These are phyloP conservation scores for Microcebus tavaratra DNA, from an alignment of 2,113 vertebrate species.

Conservation along the genomic window DNA sequence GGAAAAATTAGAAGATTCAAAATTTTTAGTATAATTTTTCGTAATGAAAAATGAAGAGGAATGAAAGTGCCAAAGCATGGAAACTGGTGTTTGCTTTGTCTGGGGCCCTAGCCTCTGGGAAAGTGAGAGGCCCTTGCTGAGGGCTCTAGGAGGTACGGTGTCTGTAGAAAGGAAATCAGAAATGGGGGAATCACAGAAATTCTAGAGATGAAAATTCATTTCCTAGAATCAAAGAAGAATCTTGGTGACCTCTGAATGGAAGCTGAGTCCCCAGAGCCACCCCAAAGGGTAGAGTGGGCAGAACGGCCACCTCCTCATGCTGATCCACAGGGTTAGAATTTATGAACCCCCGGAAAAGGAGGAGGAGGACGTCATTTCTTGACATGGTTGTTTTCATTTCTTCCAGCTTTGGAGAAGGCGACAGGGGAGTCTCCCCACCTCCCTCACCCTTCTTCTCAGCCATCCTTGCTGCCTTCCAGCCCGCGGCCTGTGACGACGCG, in stretches of 20 bases:
- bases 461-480: constrained; percentile 97
- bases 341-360: fast-evolving
- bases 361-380: background rate
- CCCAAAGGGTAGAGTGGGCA: background rate
- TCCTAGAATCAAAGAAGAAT: background rate
- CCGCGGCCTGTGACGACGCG: constrained; percentile 89
- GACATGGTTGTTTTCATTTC: background rate
- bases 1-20: background rate
- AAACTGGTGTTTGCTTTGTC: background rate
- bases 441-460: constrained; percentile 97
- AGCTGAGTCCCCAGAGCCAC: background rate
- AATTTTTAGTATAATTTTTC: background rate
- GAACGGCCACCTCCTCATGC: fast-evolving
- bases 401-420: constrained; percentile 90
- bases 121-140: background rate
- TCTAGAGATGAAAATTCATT: background rate
- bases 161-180: background rate
- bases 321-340: background rate
- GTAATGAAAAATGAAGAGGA: background rate
- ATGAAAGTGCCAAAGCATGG: background rate
- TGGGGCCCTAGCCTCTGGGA: background rate
- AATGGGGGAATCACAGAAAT: background rate
- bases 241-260: background rate
- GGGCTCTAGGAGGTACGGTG: background rate
- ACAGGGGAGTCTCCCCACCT: constrained; percentile 91